These are phyloP conservation scores for Pelvicachromis taeniatus DNA, from an alignment of 2,113 vertebrate species.

Conservation along the genomic window DNA sequence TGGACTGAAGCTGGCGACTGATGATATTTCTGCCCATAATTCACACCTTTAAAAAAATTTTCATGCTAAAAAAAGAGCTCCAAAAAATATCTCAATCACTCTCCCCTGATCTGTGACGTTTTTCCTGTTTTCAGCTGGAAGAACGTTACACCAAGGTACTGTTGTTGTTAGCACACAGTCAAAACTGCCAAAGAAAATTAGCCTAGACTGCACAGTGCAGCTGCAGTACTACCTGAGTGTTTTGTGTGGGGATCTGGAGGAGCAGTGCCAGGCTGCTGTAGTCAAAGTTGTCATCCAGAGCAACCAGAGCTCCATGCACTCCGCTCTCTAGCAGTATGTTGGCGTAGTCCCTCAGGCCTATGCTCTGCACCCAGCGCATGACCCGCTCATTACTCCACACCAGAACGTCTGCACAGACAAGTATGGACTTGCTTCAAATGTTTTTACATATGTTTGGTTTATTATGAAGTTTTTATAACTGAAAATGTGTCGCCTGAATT, in stretches of 20 bases:
- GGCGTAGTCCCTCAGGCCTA: constrained; percentile 95
- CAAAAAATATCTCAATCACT: background rate
- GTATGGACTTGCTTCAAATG: background rate
- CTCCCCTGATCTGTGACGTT: no score
- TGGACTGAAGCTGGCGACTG: background rate
- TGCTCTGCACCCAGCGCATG: constrained; percentile 96
- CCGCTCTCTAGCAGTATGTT: constrained; percentile 95
- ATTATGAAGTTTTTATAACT: background rate
- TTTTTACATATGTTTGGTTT: background rate
- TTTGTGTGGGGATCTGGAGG: constrained; percentile 97
- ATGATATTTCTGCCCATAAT: background rate
- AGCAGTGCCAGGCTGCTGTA: constrained; percentile 95
- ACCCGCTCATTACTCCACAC: constrained; percentile 97
- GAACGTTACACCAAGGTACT: background rate
- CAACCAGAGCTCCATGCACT: constrained; percentile 93
- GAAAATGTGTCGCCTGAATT: background rate
- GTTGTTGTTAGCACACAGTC: background rate
- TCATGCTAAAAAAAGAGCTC: background rate
- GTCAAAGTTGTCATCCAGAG: constrained; percentile 97
- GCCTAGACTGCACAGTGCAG: background rate
- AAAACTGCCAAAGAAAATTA: background rate
- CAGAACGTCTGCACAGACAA: constrained; percentile 80
- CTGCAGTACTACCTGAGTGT: constrained; percentile 75
- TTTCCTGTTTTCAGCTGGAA: background rate
- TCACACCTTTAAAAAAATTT: background rate